Conservation (phyloP, 2,113 vertebrate genomes). For the Pachycephala philippinensis region DNA sequence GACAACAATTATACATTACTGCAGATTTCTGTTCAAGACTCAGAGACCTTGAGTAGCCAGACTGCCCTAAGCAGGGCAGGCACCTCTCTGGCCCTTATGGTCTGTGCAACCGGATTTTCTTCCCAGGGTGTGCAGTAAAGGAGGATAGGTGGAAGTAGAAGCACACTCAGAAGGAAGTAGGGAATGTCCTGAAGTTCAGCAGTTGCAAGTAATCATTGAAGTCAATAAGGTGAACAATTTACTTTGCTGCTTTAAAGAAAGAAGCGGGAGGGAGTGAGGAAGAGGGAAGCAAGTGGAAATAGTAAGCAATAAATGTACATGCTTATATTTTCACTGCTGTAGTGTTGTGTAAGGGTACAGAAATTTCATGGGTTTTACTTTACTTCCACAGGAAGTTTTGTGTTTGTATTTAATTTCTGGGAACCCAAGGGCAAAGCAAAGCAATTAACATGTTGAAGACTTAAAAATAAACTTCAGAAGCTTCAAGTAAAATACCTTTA, state of each 20-base stretch:
- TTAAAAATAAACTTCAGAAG: conserved; percentile 49
- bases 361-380: neutral
- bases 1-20: neutral
- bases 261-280: neutral
- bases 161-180: neutral
- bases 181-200: neutral
- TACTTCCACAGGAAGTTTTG: neutral
- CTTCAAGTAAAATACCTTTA: conserved; percentile 52
- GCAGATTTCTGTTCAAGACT: neutral
- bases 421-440: conserved; percentile 44
- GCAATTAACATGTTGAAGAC: conserved; percentile 49
- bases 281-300: neutral
- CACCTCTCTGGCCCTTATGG: neutral
- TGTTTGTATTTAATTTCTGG: conserved; percentile 34
- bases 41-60: neutral
- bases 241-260: neutral
- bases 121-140: fast-evolving
- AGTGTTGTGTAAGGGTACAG: neutral
- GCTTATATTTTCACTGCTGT: neutral
- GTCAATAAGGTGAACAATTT: neutral
- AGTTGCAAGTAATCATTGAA: neutral
- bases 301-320: neutral
- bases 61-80: neutral
- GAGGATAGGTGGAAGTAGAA: neutral
- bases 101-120: neutral